Percentiles rank a stretch among this genome's conserved stretches.
phyloP scores from a whole-genome alignment of 2,113 vertebrate genomes.

The Scomber scombrus region DNA sequence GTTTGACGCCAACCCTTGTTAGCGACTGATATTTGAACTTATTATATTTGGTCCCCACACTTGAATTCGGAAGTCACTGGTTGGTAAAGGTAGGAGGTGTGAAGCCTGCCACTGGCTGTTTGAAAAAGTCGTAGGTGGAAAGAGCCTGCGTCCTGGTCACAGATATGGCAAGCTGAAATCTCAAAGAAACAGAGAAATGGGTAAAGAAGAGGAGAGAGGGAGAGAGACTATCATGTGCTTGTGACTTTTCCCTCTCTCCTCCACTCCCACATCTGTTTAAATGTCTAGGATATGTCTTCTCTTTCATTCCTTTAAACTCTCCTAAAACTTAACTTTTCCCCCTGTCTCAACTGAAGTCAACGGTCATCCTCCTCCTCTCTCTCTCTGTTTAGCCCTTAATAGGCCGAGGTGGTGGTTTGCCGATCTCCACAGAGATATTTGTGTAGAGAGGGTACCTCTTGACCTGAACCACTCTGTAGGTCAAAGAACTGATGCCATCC shows the following conservation, averaged over 20 bases:
- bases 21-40: constrained; percentile 24
- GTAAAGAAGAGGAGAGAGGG: constrained; percentile 12
- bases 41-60: constrained; percentile 35
- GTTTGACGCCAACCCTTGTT: constrained; percentile 10
- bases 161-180: constrained; percentile 52
- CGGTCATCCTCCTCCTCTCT: neutral
- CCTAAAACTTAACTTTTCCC: neutral
- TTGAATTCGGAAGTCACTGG: constrained; percentile 16
- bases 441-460: constrained; percentile 94
- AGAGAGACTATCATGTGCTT: constrained; percentile 56
- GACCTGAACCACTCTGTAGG: constrained; percentile 91
- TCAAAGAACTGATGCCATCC: constrained; percentile 95
- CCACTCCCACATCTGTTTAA: neutral
- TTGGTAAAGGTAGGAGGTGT: constrained; percentile 28
- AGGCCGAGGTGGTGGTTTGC: constrained; percentile 91
- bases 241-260: constrained; percentile 13
- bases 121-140: constrained; percentile 40
- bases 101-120: constrained; percentile 41
- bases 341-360: constrained; percentile 1
- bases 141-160: constrained; percentile 46
- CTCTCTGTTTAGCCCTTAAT: constrained; percentile 86
- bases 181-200: constrained; percentile 11
- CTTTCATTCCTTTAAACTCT: neutral
- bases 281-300: constrained; percentile 14
- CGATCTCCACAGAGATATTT: constrained; percentile 97